Evolutionary conservation across 2,113 vertebrate genomes (phyloP).

Genomic region (Tetrao urogallus): DNA sequence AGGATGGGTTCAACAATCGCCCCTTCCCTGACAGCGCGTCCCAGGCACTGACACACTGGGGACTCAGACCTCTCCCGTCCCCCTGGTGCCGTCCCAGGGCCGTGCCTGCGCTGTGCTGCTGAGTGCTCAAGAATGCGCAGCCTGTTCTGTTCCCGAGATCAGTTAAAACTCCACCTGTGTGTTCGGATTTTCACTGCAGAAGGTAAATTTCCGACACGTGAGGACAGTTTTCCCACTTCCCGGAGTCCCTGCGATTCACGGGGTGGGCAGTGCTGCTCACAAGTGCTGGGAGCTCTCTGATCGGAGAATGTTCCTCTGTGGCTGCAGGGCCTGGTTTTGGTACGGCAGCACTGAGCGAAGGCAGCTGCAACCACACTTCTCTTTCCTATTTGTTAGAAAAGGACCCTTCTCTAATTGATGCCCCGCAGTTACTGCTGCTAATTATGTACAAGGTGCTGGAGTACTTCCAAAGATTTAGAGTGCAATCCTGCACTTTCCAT

Average conservation of each 20-base stretch:
- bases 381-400: background rate
- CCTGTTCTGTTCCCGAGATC: background rate
- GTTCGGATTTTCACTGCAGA: background rate
- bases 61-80: background rate
- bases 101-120: background rate
- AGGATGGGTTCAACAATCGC: background rate
- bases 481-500: background rate
- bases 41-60: background rate
- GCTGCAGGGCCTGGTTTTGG: background rate
- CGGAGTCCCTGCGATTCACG: constrained; percentile 44
- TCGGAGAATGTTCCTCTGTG: background rate
- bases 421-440: background rate
- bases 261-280: background rate
- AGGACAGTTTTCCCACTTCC: constrained; percentile 51
- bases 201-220: constrained; percentile 50
- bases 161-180: constrained; percentile 10
- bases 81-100: constrained; percentile 2
- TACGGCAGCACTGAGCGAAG: background rate
- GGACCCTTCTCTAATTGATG: background rate
- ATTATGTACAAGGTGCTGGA: background rate
- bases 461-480: background rate
- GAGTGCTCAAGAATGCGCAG: background rate
- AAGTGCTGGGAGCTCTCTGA: background rate
- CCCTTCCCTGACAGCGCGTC: background rate
- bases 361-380: background rate